Conservation (phyloP, 2,888 invertebrate species). For the Drosophila cyrtoloma region DNA sequence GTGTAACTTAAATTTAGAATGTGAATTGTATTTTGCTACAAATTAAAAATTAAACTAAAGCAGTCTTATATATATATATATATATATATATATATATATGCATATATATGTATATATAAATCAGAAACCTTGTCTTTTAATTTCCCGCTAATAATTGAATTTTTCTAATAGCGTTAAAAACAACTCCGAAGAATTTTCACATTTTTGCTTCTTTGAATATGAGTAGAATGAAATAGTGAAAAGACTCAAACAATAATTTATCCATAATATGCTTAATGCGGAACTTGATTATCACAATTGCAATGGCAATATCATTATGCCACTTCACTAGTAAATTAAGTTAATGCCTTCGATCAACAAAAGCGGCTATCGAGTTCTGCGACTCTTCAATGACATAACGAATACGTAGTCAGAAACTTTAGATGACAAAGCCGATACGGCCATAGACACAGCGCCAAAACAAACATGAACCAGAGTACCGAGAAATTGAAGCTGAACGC, state of each 20-base stretch:
- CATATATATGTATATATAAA: neutral
- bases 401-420: slow-evolving; percentile 55
- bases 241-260: neutral
- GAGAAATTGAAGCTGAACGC: slow-evolving; percentile 43
- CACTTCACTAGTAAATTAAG: slow-evolving; percentile 25
- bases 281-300: neutral
- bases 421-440: slow-evolving; percentile 62
- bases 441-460: slow-evolving; percentile 46
- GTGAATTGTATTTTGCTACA: neutral
- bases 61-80: too few species aligned
- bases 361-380: slow-evolving; percentile 29
- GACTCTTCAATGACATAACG: slow-evolving; percentile 41
- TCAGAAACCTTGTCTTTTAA: neutral
- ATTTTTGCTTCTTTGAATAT: neutral
- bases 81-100: neutral
- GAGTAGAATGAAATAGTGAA: neutral
- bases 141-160: neutral
- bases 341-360: slow-evolving; percentile 20
- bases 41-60: neutral
- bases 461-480: slow-evolving; percentile 33
- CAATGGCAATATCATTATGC: neutral
- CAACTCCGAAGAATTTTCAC: neutral
- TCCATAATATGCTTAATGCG: neutral
- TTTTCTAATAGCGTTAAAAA: neutral
- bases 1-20: neutral